Base-by-base conservation (phyloP, 2,888 invertebrate species). In the Paralinhomoeus sp. region DNA sequence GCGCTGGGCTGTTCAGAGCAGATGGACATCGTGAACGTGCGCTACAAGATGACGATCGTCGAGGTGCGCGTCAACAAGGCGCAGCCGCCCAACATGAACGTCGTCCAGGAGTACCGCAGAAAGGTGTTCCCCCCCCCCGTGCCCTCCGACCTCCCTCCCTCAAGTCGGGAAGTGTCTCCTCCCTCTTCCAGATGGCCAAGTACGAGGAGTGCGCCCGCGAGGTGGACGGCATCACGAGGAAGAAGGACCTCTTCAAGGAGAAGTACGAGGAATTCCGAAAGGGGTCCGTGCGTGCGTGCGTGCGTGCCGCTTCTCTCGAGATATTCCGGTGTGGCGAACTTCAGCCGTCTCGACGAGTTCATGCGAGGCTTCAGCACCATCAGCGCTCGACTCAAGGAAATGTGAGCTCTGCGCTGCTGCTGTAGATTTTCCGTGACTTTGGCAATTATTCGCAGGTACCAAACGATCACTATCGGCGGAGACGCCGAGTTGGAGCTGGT, bases 401-500 rank as follows among this genome's bases (percentile, higher is more conserved):
- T 91, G 34, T 27, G 27, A 5, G 27, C n/a, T n/a, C n/a, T n/a
- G n/a, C n/a, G n/a, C n/a, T n/a, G n/a, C n/a, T n/a, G n/a, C n/a
- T n/a, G 5, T 18, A 5, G 3, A 17, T 35, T 5, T 35, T 35
- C 3, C 20, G n/a, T 3, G 7, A 12, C 5, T 35, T 49, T 48
- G 3, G 50, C 41, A 49, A 53, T 27, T 27, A 27, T 27, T 5
- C 5, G 5, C 12, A 27, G 27, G 27, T 93, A 93, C 60, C 83
- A 85, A 63, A 89, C 89, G 83, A 83, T 97, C 36, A 91, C 93
- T 0, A 68, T 85, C 38, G 93, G 91, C 12, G 93, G 93, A 0
- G 93, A 93, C 62, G 97, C 97, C 0, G 89, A 93, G 55, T 68
- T 99, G 41, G 93, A 93, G 58, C 66, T 89, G 44, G 80, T 87